These are phyloP conservation scores for Panurus biarmicus DNA, from an alignment of 2,113 vertebrate species.

Conservation along the genomic window DNA sequence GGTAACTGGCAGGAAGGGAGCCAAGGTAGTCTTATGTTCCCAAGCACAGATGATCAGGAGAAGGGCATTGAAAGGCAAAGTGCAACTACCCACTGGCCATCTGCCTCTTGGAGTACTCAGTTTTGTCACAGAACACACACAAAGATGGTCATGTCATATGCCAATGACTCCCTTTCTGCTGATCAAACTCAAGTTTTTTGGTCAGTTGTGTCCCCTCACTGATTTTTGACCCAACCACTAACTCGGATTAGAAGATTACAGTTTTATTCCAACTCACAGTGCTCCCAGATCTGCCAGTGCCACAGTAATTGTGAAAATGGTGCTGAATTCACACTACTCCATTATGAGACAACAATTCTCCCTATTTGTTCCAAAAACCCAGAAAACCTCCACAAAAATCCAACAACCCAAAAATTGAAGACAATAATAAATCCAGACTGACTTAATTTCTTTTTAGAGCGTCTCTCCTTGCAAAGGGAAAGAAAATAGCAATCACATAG, in stretches of 20 bases:
- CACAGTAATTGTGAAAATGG: neutral
- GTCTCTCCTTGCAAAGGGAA: neutral
- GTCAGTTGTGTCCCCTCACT: neutral
- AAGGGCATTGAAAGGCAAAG: neutral
- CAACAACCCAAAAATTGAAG: neutral
- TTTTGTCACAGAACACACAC: neutral
- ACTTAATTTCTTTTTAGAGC: neutral
- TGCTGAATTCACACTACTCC: neutral
- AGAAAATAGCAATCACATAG: neutral
- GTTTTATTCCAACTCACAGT: neutral
- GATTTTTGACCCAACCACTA: neutral
- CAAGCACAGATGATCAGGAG: neutral
- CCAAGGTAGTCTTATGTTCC: neutral
- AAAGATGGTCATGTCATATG: neutral
- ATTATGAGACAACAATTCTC: neutral
- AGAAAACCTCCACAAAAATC: neutral
- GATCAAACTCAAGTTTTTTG: neutral
- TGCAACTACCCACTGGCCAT: neutral
- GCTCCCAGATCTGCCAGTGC: neutral
- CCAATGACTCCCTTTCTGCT: neutral
- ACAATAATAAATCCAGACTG: neutral
- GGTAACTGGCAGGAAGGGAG: neutral
- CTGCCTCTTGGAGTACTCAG: accelerated
- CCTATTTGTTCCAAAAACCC: accelerated
- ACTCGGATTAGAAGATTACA: neutral